Evolutionary conservation across 1,140 invertebrate species (phyloP), one percentile per base, ranked within the genome.

Genomic region (Heliconius melpomene): DNA sequence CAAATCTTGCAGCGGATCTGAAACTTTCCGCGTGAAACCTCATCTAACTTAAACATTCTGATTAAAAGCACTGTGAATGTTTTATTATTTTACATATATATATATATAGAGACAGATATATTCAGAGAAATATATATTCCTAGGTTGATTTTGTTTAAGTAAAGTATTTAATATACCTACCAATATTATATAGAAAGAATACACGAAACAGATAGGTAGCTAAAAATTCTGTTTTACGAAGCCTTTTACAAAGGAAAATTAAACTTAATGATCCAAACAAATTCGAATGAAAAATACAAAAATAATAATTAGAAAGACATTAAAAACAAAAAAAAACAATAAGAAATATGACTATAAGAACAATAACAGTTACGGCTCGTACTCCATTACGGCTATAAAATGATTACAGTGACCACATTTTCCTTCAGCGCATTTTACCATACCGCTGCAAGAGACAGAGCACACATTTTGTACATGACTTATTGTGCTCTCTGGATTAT

Each of bases 391-490:
- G 38, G 36, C 36, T 26, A 66, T 66, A 66, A 29, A 66, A 72
- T 40, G 7, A 38, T 38, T 40, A 38, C 36, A 38, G 71, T 20
- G 36, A 18, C 36, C 36, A 66, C 26, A 66, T 29, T 66, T 66
- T 66, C 60, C 60, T 66, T 66, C 26, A 29, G 5, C 60, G 60
- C 60, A 26, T 66, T 66, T 66, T 29, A 66, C 26, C 23, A 66
- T 66, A 29, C 11, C 60, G 60, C 32, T 72, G 71, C 36, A n/a
- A 72, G 20, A 72, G 71, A 72, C 71, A 72, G 29, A 40, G 71
- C 20, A 36, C 71, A 72, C 71, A 40, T 72, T 72, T 72, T 72
- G 71, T 72, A 72, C 36, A 72, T 72, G 36, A 72, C 71, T 72
- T 72, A 40, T 72, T 38, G 71, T 72, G 71, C 71, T 72, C 71